These are phyloP conservation scores for Venturia canescens DNA, from an alignment of 1,140 invertebrate genomes.

Conservation along the genomic window DNA sequence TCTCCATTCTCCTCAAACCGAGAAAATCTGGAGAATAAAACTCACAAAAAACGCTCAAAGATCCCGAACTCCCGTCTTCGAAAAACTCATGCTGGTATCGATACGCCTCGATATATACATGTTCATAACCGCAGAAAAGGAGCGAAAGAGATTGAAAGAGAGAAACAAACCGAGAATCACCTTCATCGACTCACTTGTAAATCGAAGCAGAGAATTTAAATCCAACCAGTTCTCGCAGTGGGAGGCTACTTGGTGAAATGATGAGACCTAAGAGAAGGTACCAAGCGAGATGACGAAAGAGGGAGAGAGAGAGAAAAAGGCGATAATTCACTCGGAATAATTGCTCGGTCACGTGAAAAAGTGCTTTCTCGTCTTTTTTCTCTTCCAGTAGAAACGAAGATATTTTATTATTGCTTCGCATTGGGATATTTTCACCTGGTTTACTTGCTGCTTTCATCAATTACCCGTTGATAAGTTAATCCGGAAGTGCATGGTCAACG, in stretches of 20 bases:
- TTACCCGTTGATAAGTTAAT: neutral
- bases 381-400: neutral
- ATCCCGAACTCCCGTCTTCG: neutral
- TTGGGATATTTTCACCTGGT: neutral
- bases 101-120: neutral
- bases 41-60: neutral
- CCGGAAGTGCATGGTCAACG: neutral
- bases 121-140: neutral
- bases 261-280: neutral
- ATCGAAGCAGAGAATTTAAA: constrained; percentile 36
- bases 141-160: neutral
- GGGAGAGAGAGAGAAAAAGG: neutral
- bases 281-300: no score
- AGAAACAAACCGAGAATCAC: neutral
- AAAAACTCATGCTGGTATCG: constrained; percentile 27
- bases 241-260: constrained; percentile 39
- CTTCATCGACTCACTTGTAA: constrained; percentile 45
- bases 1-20: neutral
- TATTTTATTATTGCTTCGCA: neutral
- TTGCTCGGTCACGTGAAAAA: constrained; percentile 50
- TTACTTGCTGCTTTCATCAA: constrained; percentile 19
- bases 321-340: constrained; percentile 52
- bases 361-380: constrained; percentile 9
- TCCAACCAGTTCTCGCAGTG: constrained; percentile 45
- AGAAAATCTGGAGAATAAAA: neutral